Evolutionary conservation across 2,797 vertebrate genomes (phyloP).

Genomic region (Heteromormyrus szaboi): DNA sequence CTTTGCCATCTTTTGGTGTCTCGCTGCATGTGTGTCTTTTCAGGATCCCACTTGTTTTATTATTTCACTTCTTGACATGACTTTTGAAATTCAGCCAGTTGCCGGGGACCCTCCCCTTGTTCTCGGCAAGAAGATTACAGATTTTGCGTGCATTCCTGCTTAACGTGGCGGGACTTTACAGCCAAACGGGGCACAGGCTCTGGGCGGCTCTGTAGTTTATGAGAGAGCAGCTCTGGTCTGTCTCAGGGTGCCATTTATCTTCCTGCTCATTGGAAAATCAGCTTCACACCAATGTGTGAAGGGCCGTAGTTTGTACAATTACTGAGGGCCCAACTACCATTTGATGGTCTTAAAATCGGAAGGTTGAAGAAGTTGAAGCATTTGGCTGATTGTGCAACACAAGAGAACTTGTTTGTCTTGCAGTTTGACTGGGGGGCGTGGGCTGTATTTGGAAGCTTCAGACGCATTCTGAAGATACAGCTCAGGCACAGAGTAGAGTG

Average conservation of each 20-base stretch:
- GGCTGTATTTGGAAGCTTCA: background rate
- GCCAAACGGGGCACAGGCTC: background rate
- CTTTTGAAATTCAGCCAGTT: background rate
- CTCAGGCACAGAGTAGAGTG: background rate
- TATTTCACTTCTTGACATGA: conserved; percentile 9
- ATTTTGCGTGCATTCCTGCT: background rate
- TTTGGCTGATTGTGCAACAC: background rate
- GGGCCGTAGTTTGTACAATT: background rate
- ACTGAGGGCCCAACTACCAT: background rate
- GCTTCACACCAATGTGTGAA: background rate
- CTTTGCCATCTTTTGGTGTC: background rate
- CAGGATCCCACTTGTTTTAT: background rate
- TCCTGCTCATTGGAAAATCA: background rate
- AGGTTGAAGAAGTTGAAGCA: background rate
- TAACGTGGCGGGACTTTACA: background rate
- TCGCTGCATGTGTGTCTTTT: background rate
- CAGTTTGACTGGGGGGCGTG: background rate
- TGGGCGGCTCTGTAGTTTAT: background rate
- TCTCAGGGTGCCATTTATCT: background rate
- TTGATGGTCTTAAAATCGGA: background rate
- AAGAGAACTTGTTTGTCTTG: background rate
- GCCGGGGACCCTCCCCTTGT: background rate
- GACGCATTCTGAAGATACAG: background rate
- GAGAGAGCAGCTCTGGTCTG: background rate
- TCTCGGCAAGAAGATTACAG: background rate